These are phyloP conservation scores for Eretmochelys imbricata DNA, from an alignment of 2,113 vertebrate genomes.

Conservation along the genomic window DNA sequence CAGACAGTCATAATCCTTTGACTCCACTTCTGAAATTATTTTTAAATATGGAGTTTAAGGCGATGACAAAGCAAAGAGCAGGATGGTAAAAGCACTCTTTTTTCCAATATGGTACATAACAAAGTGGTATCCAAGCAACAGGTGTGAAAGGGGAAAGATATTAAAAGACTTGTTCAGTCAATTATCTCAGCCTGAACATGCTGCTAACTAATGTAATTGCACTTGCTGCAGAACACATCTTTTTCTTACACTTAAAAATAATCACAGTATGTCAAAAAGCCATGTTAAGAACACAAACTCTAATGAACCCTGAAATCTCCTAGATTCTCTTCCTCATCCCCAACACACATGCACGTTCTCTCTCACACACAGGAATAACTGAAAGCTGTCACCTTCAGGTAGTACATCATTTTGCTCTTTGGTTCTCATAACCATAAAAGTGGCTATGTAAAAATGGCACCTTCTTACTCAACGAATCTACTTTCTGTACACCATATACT, in stretches of 20 bases:
- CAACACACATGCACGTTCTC: neutral
- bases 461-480: neutral
- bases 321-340: neutral
- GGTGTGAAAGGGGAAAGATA: slow-evolving; percentile 60
- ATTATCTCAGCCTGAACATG: slow-evolving; percentile 62
- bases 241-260: slow-evolving; percentile 30
- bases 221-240: slow-evolving; percentile 33
- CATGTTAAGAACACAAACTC: neutral
- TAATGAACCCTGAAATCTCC: neutral
- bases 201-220: slow-evolving; percentile 58
- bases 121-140: slow-evolving; percentile 75
- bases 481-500: neutral
- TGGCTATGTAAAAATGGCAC: neutral
- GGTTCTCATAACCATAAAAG: neutral
- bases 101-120: slow-evolving; percentile 54
- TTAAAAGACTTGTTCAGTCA: slow-evolving; percentile 55
- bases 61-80: slow-evolving; percentile 46
- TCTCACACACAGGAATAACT: neutral
- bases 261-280: slow-evolving; percentile 27
- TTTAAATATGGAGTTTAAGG: neutral
- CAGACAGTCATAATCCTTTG: slow-evolving; percentile 10
- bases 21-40: neutral
- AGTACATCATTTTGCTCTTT: slow-evolving; percentile 1
- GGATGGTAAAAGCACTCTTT: slow-evolving; percentile 29
- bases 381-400: neutral